Evolutionary conservation across 1,140 invertebrate genomes (phyloP), one percentile per base, ranked within the genome.

Genomic region (Drosophila cardini): DNA sequence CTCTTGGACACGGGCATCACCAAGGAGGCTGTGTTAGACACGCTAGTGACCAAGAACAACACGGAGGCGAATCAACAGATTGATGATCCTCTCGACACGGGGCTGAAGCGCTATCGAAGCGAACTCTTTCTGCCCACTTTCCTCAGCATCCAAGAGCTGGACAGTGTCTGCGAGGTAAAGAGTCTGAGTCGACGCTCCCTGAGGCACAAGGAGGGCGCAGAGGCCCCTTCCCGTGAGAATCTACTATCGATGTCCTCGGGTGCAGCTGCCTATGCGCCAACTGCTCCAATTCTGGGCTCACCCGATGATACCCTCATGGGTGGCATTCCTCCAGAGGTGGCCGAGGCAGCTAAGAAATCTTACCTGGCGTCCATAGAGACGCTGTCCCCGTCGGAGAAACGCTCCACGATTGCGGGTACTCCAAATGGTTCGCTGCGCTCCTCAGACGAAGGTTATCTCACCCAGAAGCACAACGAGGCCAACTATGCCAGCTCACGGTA

Each of bases 11-110:
- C 93, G 69, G 95, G 95, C 1, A 92, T 94, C 45, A 92, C 94
- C 53, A 94, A 95, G 5, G 94, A 96, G 82, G 95, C 95, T 68
- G 92, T 96, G 0, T 91, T 96, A 7, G 94, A 95, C 70, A 94
- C 94, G 42, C 92, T 96, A 21, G 94, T 94, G 9, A 94, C 94
- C 13, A 92, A 92, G 36, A 91, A 91, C 50, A 92, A 92, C 56
- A 92, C 91, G 4, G 91, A 92, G 55, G 91, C 91, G 9, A 92
- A 92, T 80, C 91, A 92, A 61, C 90, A 91, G 38, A 92, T 92
- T 10, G 79, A 82, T 13, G 91, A 92, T 80, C 89, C 90, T 0
- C 36, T 89, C 10, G 87, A 91, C 13, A 38, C 40, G 0, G 50
- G 18, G 4, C 64, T 92, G 2, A 92, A 92, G 62, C 84, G 90